A percentile compares a stretch with the other conserved stretches of the same genome.
These are phyloP conservation scores for Hippolais icterina DNA, from an alignment of 2,113 vertebrate genomes.

Conservation along the genomic window DNA sequence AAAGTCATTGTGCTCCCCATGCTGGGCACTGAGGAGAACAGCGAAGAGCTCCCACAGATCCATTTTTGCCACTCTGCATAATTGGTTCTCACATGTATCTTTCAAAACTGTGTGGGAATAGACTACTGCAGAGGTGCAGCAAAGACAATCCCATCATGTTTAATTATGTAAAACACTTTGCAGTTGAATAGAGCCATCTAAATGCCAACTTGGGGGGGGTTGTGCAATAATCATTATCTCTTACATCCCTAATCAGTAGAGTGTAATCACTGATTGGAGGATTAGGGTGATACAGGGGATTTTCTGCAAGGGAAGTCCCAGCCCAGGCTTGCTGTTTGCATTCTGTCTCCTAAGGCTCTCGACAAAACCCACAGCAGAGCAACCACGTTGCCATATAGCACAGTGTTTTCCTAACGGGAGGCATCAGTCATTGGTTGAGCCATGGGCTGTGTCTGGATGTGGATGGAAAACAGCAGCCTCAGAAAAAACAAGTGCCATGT, in stretches of 20 bases:
- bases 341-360: neutral
- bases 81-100: neutral
- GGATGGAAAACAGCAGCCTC: neutral
- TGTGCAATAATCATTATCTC: slow-evolving; percentile 30
- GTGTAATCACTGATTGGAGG: slow-evolving; percentile 9
- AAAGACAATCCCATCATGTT: slow-evolving; percentile 15
- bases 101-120: neutral
- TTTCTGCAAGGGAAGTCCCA: neutral
- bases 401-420: neutral
- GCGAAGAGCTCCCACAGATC: neutral
- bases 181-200: neutral
- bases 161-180: slow-evolving; percentile 48
- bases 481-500: neutral
- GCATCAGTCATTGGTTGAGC: neutral
- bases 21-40: neutral
- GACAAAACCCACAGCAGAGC: neutral
- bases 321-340: neutral
- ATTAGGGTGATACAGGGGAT: neutral
- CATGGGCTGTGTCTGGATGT: neutral
- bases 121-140: neutral
- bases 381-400: rapidly evolving
- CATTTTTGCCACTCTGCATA: neutral
- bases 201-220: neutral
- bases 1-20: neutral
- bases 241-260: slow-evolving; percentile 15